These are phyloP conservation scores for Lasioglossum figueresi DNA, from an alignment of 2,888 invertebrate species.

Conservation along the genomic window DNA sequence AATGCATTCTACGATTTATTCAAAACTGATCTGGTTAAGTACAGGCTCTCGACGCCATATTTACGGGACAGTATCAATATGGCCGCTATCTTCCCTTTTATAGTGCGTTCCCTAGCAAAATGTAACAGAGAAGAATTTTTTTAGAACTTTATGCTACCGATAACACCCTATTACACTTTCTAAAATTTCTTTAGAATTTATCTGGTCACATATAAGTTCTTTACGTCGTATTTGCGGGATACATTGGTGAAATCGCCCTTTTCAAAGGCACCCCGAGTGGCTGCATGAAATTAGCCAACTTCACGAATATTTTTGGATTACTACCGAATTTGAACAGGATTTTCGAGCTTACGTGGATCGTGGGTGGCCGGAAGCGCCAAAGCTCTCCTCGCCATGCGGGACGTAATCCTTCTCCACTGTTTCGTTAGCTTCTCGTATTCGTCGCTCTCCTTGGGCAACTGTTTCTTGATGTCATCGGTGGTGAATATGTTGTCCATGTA, in stretches of 20 bases:
- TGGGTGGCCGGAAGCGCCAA: constrained; percentile 75
- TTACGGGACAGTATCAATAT: neutral
- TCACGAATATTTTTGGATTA: neutral
- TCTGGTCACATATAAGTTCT: neutral
- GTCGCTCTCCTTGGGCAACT: constrained; percentile 90
- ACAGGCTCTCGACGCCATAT: neutral
- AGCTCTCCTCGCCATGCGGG: constrained; percentile 71
- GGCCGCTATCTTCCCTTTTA: neutral
- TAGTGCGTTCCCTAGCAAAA: neutral
- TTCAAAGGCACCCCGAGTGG: neutral
- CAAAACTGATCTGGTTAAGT: neutral
- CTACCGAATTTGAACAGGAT: neutral
- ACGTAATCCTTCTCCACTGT: constrained; percentile 74
- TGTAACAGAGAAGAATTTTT: neutral
- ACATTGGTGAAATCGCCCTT: neutral
- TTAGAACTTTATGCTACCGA: neutral
- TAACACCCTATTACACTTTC: neutral
- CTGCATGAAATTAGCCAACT: neutral
- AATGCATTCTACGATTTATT: neutral
- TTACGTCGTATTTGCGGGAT: neutral
- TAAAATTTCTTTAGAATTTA: neutral
- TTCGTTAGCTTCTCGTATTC: constrained; percentile 90
- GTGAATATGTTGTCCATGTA: constrained; percentile 95
- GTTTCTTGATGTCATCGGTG: constrained; percentile 94
- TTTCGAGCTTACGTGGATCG: constrained; percentile 80